Conservation (phyloP, 1,140 invertebrate species). For the Drosophila persimilis region DNA sequence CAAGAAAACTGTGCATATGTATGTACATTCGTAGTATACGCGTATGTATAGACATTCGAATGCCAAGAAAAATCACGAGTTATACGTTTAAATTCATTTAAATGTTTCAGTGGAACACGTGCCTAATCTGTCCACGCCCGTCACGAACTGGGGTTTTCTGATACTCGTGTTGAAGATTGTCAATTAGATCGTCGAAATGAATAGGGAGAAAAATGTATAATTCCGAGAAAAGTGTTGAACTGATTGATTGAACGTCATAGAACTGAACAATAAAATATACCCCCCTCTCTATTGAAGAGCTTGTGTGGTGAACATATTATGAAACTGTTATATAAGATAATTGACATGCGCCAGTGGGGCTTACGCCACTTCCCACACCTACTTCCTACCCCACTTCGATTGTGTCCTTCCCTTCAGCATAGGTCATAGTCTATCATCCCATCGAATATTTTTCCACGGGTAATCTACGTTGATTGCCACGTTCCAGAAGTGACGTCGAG, state of each 20-base stretch:
- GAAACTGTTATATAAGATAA: too few relatives aligned
- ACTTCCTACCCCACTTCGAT: conserved; percentile 3
- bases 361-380: too few relatives aligned
- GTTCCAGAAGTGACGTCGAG: conserved; percentile 46
- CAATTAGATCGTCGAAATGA: conserved; percentile 45
- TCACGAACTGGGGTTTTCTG: conserved; percentile 26
- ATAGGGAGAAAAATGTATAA: conserved; percentile 4
- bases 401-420: conserved; percentile 40
- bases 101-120: conserved; percentile 32
- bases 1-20: conserved; percentile 36
- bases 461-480: conserved; percentile 25
- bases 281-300: too few relatives aligned
- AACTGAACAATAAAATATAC: too few relatives aligned
- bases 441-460: conserved; percentile 40
- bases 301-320: too few relatives aligned
- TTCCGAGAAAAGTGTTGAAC: too few relatives aligned
- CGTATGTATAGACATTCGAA: conserved; percentile 5
- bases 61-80: conserved; percentile 36
- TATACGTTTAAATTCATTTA: conserved; percentile 12
- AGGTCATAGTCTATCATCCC: conserved; percentile 32
- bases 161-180: background rate
- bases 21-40: background rate
- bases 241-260: too few relatives aligned
- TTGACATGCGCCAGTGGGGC: too few relatives aligned
- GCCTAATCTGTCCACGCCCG: conserved; percentile 11